Conservation (phyloP, 2,888 invertebrate genomes). For the Drosophila borealis region DNA sequence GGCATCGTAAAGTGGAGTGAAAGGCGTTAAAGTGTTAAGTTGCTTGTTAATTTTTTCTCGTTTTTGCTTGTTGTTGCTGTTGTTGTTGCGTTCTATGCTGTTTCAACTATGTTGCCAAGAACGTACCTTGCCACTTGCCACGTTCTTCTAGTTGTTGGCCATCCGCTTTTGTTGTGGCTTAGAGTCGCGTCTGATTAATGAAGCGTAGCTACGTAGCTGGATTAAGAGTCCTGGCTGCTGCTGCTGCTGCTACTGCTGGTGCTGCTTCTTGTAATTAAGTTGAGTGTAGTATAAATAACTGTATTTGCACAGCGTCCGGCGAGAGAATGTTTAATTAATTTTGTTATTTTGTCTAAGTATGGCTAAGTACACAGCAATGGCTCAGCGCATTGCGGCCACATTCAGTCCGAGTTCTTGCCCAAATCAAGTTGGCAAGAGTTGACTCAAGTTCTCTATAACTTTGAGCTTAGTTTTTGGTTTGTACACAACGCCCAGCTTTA, state of each 20-base stretch:
- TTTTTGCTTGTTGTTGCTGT: neutral
- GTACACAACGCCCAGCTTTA: neutral
- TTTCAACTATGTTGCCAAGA: slow-evolving; percentile 50
- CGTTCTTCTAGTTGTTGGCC: slow-evolving; percentile 18
- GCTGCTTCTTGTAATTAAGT: slow-evolving; percentile 72
- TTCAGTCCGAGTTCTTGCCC: slow-evolving; percentile 29
- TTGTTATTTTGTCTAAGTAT: slow-evolving; percentile 74
- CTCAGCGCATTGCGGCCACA: slow-evolving; percentile 35
- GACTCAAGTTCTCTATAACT: slow-evolving; percentile 8
- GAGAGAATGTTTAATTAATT: slow-evolving; percentile 73
- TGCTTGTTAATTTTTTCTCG: slow-evolving; percentile 77
- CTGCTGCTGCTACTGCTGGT: slow-evolving; percentile 1
- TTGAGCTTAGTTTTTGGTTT: slow-evolving; percentile 7
- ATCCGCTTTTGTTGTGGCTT: slow-evolving; percentile 72
- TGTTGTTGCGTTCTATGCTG: slow-evolving; percentile 21
- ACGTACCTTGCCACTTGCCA: slow-evolving; percentile 24
- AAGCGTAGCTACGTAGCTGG: slow-evolving; percentile 76
- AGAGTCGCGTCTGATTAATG: slow-evolving; percentile 77
- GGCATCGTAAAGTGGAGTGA: slow-evolving; percentile 77
- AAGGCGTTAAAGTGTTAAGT: slow-evolving; percentile 81
- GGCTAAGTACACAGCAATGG: slow-evolving; percentile 62
- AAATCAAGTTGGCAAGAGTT: slow-evolving; percentile 19
- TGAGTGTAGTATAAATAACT: slow-evolving; percentile 78
- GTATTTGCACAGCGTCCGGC: slow-evolving; percentile 56
- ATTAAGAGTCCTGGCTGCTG: slow-evolving; percentile 65